Base-by-base conservation (phyloP, 1,140 invertebrate species). In the Procambarus clarkii region DNA sequence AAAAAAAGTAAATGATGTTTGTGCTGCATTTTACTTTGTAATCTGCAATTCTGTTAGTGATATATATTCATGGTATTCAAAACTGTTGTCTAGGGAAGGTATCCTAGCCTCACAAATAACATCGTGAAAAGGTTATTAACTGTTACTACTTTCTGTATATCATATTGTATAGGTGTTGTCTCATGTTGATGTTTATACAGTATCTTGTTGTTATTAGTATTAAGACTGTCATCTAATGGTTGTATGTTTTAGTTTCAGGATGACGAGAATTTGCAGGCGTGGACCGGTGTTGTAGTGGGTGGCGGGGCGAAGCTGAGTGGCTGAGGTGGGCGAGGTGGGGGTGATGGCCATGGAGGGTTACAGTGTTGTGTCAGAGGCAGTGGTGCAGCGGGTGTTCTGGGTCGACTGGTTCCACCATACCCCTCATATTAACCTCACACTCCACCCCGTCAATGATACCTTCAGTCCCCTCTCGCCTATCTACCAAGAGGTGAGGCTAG, bases 391-490 rank as follows among this genome's bases (percentile, higher is more conserved):
- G 50, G 89, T 86, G 18, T 92, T 93, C 77, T 93, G 93, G 93
- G 93, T 93, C 11, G 88, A 92, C 24, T 92, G 91, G 90, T 93
- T 93, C 87, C 93, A 93, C 74, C 71, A 71, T 46, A 91, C 88
- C 18, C 95, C 95, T 5, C 95, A 95, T 93, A 92, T 95, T 64
- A 94, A 95, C 92, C 97, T 98, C 93, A 97, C 97, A 92, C 96
- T 98, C 93, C 97, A 98, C 94, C 96, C 96, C 92, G 97, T 98
- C 94, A 98, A 98, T 95, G 97, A 97, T 93, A 98, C 97, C 86
- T 99, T 99, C 95, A 97, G 97, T 94, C 98, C 97, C 58, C 96
- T 97, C 93, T 98, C 97, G 94, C 96, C 97, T 93, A 96, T 98
- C 93, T 99, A 99, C 95, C 95, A 98, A 93, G 98, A 99, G 92